Base-by-base conservation (phyloP, 1,140 invertebrate species). In the Trichonephila clavipes region DNA sequence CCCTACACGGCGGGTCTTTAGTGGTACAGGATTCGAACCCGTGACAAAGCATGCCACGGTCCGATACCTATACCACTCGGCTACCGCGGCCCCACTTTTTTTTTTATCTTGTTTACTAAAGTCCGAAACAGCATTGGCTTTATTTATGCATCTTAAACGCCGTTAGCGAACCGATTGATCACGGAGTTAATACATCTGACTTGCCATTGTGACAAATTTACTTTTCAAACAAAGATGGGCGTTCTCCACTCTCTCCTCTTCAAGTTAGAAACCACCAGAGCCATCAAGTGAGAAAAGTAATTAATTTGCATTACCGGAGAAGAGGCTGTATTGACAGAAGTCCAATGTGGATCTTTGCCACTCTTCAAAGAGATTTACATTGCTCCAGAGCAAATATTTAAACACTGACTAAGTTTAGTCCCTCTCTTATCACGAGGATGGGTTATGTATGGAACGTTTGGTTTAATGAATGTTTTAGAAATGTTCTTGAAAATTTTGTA, bases 301-400 rank as follows among this genome's bases (percentile, higher is more conserved):
- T 77, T 77, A 77, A 77, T 77, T 77, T 77, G 14, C 72, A 77
- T 77, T 28, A 77, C 14, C 14, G 28, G 72, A 12, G 28, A 19
- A 64, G 21, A 18, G 62, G 62, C 62, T 77, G 18, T 77, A 77
- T 77, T 77, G 72, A 77, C 72, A 77, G 34, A 77, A 77, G 72
- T 14, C 34, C 28, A 16, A 0, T 34, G 72, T 18, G 28, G 72
- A 40, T 77, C 34, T 40, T 34, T 28, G 3, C 62, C 62, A 64
- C 21, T 18, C 16, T 21, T 5, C 21, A 40, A 28, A 77, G 72
- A 40, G 34, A 40, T 77, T 34, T 77, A 12, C 72, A 40, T 77
- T 64, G 24, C 28, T 19, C 28, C 34, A 18, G 72, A 7, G 72
- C 72, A 77, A 77, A 77, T 77, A 77, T 77, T 77, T 77, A 40